phyloP scores from a whole-genome alignment of 2,113 vertebrate species.

The Hylia prasina region DNA sequence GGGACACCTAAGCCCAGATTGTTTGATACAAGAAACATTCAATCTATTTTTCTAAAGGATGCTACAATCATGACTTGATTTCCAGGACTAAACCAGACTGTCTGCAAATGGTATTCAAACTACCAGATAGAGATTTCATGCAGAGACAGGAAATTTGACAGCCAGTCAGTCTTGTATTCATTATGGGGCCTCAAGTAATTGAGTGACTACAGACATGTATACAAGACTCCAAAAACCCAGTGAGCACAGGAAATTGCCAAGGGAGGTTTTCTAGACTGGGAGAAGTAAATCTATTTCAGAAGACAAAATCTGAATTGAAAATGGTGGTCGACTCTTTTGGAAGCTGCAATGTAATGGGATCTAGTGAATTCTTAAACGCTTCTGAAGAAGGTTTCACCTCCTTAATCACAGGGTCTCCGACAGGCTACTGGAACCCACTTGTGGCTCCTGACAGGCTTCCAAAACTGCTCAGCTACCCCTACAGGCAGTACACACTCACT shows the following conservation, averaged over 20 bases:
- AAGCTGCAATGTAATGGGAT: not conserved
- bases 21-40: not conserved
- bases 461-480: not conserved
- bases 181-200: not conserved
- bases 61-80: not conserved
- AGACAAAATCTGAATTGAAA: conserved; percentile 30
- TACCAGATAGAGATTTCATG: conserved; percentile 40
- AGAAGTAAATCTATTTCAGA: not conserved
- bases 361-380: not conserved
- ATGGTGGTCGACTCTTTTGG: not conserved
- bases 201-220: not conserved
- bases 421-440: not conserved
- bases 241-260: conserved; percentile 50
- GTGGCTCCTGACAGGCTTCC: not conserved
- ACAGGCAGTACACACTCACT: rapidly evolving
- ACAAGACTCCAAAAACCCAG: conserved; percentile 18
- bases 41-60: not conserved
- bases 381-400: not conserved
- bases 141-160: conserved; percentile 56
- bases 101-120: conserved; percentile 35
- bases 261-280: conserved; percentile 14
- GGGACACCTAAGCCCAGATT: not conserved
- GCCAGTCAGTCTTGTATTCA: not conserved
- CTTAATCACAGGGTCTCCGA: not conserved
- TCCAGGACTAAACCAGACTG: not conserved